phyloP scores from a whole-genome alignment of 2,113 vertebrate genomes.

The Peromyscus maniculatus region DNA sequence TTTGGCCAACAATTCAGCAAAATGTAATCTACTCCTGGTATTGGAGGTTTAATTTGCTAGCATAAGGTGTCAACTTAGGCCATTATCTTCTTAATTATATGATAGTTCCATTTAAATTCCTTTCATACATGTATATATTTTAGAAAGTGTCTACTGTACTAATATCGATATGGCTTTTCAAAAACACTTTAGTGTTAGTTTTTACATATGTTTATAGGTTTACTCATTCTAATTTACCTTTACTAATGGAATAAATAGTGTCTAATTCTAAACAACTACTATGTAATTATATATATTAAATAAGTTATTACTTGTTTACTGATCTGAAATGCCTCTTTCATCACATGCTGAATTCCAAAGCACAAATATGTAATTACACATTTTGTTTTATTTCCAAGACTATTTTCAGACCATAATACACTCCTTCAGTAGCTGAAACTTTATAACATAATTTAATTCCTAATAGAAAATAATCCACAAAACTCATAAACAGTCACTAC shows the following conservation, averaged over 20 bases:
- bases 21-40: background rate
- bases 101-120: background rate
- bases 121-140: background rate
- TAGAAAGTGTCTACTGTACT: background rate
- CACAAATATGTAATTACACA: background rate
- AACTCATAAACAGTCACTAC: background rate
- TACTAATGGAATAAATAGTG: background rate
- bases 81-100: background rate
- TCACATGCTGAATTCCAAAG: background rate
- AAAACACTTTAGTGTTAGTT: background rate
- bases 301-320: background rate
- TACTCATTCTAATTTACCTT: background rate
- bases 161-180: background rate
- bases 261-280: background rate
- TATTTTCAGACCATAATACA: background rate
- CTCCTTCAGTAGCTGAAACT: background rate
- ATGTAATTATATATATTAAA: background rate
- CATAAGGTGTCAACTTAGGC: background rate
- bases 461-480: background rate
- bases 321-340: background rate
- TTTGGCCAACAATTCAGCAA: background rate
- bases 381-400: background rate
- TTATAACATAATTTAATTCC: slow-evolving; percentile 4
- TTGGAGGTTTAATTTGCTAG: background rate
- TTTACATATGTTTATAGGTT: background rate